Base-by-base conservation (phyloP, 2,888 invertebrate genomes). In the Cryptops parisi region DNA sequence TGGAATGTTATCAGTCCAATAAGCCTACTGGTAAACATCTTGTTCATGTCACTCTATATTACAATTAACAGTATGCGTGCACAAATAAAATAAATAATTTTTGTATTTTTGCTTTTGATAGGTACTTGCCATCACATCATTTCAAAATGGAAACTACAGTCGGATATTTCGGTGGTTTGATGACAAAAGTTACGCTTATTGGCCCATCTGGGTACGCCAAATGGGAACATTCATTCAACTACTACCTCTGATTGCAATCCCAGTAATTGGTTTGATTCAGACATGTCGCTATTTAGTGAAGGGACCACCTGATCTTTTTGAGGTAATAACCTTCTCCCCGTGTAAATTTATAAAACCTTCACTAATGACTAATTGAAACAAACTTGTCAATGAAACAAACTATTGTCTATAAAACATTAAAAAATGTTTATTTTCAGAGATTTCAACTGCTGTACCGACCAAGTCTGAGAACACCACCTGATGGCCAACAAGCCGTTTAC, bases 1-100 rank as follows among this genome's bases (percentile, higher is more conserved):
- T 91, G 90, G 90, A 90, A 86, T 64, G 84, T 90, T 2, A 73
- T 88, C 52, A 69, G 89, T 62, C 89, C 90, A 0, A 83, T 88
- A 51, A 77, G 82, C 5, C 71, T 89, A 50, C 79, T 87, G 72
- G 85, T 88, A 63, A 72, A 74, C 15, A 33, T 33, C 15, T 47
- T 17, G 24, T 17, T 26, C n/a, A 12, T 22, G 23, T 47, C 5
- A 47, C 1, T 2, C 19, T 17, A 15, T 52, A 12, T 41, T 38
- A 17, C 19, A n/a, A 46, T n/a, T 15, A 12, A 24, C 12, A 3
- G 15, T 12, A 4, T 46, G 21, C 17, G 6, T 24, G n/a, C 19
- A 26, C 1, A 26, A 46, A 46, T 2, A 48, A 48, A 21, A 22
- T 3, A 2, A n/a, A 48, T 3, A 33, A 23, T 38, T 48, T 38